Conservation (phyloP, 2,113 vertebrate species). For the Cephalopholis sonnerati region DNA sequence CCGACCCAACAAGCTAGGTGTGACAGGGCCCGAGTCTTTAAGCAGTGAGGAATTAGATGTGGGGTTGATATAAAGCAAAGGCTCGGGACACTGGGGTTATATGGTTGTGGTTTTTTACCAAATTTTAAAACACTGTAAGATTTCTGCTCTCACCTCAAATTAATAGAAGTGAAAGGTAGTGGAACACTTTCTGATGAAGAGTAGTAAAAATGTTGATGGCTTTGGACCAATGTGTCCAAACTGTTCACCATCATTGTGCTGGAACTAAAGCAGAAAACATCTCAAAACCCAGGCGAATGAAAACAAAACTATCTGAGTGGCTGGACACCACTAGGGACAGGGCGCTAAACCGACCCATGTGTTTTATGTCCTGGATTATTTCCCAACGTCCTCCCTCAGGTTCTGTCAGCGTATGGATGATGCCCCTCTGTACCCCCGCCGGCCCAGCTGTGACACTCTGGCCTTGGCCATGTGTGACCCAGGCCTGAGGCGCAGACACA, state of each 20-base stretch:
- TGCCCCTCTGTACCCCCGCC: conserved; percentile 66
- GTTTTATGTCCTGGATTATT: not conserved
- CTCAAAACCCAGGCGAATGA: not conserved
- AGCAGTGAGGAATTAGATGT: too few relatives aligned
- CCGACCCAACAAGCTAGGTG: too few relatives aligned
- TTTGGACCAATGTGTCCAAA: not conserved
- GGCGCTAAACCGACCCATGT: not conserved
- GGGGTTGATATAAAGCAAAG: too few relatives aligned
- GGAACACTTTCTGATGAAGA: not conserved
- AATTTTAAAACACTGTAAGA: too few relatives aligned
- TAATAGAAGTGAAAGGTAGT: not conserved
- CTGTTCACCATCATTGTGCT: not conserved
- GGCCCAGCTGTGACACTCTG: conserved; percentile 86
- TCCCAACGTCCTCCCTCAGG: conserved; percentile 69
- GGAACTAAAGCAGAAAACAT: not conserved
- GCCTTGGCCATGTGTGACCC: conserved; percentile 95
- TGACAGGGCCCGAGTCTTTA: too few relatives aligned
- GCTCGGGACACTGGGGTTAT: too few relatives aligned
- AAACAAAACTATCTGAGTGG: not conserved
- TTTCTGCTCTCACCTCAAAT: not conserved
- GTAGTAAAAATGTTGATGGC: not conserved
- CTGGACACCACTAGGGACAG: too few relatives aligned
- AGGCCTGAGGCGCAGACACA: conserved; percentile 86
- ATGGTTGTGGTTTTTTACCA: too few relatives aligned
- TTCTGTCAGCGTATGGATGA: conserved; percentile 88